Conservation (phyloP, 2,888 invertebrate species). For the Spilosoma lubricipeda region DNA sequence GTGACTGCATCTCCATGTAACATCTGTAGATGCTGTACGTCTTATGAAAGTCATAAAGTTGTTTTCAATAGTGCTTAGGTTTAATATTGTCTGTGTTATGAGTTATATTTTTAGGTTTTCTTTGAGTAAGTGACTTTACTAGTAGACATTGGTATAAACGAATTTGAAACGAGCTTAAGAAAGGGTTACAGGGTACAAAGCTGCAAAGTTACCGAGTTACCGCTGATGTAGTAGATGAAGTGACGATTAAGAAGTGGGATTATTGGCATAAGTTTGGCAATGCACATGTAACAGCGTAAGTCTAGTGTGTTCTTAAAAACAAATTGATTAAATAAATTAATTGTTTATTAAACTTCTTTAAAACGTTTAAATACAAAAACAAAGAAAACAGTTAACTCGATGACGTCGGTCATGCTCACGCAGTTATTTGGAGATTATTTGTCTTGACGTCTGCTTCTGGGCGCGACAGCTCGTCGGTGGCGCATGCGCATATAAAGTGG, state of each 20-base stretch:
- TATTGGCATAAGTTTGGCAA: not conserved
- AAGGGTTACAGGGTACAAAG: too few relatives aligned
- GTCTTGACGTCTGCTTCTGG: slow-evolving; percentile 10
- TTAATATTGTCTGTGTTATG: not conserved
- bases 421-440: slow-evolving; percentile 14
- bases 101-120: not conserved
- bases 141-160: too few relatives aligned
- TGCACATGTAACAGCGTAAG: too few relatives aligned
- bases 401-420: not conserved
- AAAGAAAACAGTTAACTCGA: not conserved
- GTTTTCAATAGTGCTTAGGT: not conserved
- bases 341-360: too few relatives aligned
- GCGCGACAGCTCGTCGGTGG: slow-evolving; percentile 25
- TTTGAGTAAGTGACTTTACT: too few relatives aligned
- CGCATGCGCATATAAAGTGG: slow-evolving; percentile 37
- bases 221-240: not conserved
- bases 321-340: too few relatives aligned
- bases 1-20: not conserved
- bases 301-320: too few relatives aligned
- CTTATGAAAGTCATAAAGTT: not conserved
- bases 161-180: too few relatives aligned
- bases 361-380: not conserved
- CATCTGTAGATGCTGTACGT: not conserved
- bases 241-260: not conserved
- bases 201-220: too few relatives aligned